These are phyloP conservation scores for Syrrhaptes paradoxus DNA, from an alignment of 2,113 vertebrate genomes.

Conservation along the genomic window DNA sequence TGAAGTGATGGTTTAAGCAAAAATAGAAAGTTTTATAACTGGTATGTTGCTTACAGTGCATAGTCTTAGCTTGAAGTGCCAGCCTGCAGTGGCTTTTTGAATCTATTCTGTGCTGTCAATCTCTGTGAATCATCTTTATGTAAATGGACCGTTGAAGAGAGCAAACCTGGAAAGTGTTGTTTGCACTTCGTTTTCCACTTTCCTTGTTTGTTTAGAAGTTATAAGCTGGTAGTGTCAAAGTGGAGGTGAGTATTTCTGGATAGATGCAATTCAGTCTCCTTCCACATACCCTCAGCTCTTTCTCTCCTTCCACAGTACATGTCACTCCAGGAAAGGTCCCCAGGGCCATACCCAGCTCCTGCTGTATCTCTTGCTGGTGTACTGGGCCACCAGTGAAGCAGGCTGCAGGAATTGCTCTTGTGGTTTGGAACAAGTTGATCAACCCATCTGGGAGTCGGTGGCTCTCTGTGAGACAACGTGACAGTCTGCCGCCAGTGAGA, in stretches of 20 bases:
- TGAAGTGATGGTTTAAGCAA: conserved; percentile 56
- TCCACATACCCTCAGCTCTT: not conserved
- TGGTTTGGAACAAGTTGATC: not conserved
- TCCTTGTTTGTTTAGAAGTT: not conserved
- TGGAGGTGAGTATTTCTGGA: not conserved
- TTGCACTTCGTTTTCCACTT: not conserved
- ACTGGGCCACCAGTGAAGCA: not conserved
- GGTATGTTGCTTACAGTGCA: conserved; percentile 39
- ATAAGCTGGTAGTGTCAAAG: not conserved
- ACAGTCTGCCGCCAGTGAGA: rapidly evolving
- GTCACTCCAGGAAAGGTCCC: rapidly evolving
- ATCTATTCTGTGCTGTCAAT: conserved; percentile 29
- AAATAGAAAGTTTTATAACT: conserved; percentile 49
- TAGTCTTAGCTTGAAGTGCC: conserved; percentile 2
- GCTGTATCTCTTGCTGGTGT: rapidly evolving
- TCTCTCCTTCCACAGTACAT: not conserved
- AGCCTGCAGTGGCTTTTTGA: conserved; percentile 27
- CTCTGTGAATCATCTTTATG: conserved; percentile 28
- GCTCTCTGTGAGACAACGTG: not conserved
- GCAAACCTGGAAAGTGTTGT: not conserved
- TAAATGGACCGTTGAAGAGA: not conserved
- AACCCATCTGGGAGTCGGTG: rapidly evolving
- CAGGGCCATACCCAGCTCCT: not conserved
- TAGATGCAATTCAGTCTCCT: not conserved
- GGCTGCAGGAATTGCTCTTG: not conserved